Evolutionary conservation across 2,888 invertebrate genomes (phyloP).

Genomic region (Exocentrus adspersus): DNA sequence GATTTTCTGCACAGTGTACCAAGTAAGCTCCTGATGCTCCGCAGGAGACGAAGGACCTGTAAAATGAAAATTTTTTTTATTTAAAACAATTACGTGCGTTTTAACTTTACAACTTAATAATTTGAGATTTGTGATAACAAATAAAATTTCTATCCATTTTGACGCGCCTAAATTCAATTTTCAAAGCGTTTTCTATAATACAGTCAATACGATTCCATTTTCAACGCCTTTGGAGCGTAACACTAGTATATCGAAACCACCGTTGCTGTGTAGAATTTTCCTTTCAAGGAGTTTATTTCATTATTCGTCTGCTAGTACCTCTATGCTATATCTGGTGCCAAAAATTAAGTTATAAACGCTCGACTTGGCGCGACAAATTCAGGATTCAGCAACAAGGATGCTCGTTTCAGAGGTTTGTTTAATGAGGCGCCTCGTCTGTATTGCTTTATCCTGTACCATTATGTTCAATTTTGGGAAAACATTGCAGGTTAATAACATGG

Average conservation of each 20-base stretch:
- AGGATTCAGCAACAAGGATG: not conserved
- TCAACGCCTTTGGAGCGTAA: not conserved
- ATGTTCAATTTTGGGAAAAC: too few species aligned
- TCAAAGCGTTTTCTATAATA: not conserved
- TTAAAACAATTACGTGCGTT: too few species aligned
- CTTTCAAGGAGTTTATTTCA: not conserved
- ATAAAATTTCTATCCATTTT: too few species aligned
- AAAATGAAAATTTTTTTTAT: too few species aligned
- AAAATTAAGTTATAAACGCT: not conserved
- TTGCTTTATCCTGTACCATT: too few species aligned
- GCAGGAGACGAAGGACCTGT: conserved; percentile 39
- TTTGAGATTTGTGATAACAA: too few species aligned
- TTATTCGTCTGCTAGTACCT: too few species aligned
- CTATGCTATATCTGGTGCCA: too few species aligned
- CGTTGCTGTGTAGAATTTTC: not conserved
- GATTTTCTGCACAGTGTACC: conserved; percentile 38
- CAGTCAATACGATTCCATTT: not conserved
- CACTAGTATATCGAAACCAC: not conserved
- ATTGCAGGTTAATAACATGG: too few species aligned
- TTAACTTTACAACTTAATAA: too few species aligned
- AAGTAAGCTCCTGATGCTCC: conserved; percentile 32
- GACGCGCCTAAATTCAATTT: too few species aligned
- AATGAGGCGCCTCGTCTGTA: not conserved
- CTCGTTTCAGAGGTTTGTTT: not conserved
- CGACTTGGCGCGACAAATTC: not conserved